Percentiles rank a stretch among this genome's conserved stretches.
Evolutionary conservation across 1,140 invertebrate species (phyloP).

Genomic region (Drosophila rhopaloa): DNA sequence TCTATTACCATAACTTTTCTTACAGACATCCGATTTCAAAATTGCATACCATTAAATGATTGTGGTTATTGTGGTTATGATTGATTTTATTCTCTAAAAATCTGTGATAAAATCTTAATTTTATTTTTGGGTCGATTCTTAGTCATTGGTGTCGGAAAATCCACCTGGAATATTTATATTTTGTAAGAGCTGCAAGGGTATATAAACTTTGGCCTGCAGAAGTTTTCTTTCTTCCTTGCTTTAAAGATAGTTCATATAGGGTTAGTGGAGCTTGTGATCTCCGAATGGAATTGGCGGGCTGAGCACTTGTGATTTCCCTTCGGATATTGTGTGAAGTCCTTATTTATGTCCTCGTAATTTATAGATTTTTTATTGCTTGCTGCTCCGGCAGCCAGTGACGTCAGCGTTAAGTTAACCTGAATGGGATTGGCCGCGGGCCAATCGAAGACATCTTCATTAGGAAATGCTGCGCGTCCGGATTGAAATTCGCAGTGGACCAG

Average conservation of each 20-base stretch:
- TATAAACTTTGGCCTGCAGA: too few relatives aligned
- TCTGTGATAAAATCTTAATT: too few relatives aligned
- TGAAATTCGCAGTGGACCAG: slow-evolving; percentile 6
- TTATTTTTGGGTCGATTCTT: too few relatives aligned
- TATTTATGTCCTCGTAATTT: slow-evolving; percentile 71
- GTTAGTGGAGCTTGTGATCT: background rate
- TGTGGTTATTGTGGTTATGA: too few relatives aligned
- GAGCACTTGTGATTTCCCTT: slow-evolving; percentile 12
- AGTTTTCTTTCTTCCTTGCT: too few relatives aligned
- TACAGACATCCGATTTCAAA: too few relatives aligned
- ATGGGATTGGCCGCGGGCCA: slow-evolving; percentile 44
- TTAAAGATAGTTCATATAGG: background rate
- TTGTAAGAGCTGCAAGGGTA: too few relatives aligned
- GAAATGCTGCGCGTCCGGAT: slow-evolving; percentile 38
- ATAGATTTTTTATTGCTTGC: slow-evolving; percentile 64
- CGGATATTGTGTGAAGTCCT: slow-evolving; percentile 49
- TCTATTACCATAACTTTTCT: too few relatives aligned
- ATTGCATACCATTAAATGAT: too few relatives aligned
- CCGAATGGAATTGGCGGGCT: background rate
- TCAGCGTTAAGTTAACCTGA: slow-evolving; percentile 43
- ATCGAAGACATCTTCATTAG: slow-evolving; percentile 76
- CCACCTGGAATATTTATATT: too few relatives aligned
- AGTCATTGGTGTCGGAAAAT: too few relatives aligned
- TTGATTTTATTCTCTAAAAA: too few relatives aligned
- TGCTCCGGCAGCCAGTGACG: slow-evolving; percentile 34